Evolutionary conservation across 2,113 vertebrate species (phyloP), one percentile per base, ranked within the genome.

Genomic region (Zosterops borbonicus): DNA sequence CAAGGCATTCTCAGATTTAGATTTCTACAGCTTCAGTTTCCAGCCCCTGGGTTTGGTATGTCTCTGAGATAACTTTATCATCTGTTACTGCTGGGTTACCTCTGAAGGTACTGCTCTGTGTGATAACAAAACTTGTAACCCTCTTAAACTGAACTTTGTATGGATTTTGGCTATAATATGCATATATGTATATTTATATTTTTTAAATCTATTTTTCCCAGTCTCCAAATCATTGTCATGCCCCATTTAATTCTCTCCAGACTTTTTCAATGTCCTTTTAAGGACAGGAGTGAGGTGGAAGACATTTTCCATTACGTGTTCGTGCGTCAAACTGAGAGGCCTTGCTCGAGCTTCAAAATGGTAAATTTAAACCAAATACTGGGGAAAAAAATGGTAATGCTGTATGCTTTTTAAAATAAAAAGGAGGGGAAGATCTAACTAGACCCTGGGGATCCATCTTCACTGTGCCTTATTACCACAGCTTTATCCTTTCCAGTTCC

Each of bases 281-380:
- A 69, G 58, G 73, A 33, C 46, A 28, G 18, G 27, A 58, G 35
- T 35, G 55, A 87, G 39, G 37, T 5, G 1, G 50, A 42, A 90
- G 60, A 71, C 13, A 12, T 44, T 84, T 69, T 78, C 29, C 29
- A 28, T 87, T 73, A 15, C 3, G 1, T 37, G 13, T 29, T 28
- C 46, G 58, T 67, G 42, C 7, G 1, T 92, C 62, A 92, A 69
- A 63, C 78, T 37, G 41, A 58, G 59, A 80, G 55, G 58, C 46
- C 39, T 90, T 89, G 24, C 52, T 71, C 5, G 13, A 10, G 18
- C 60, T 92, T 78, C 1, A 0, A n/a, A 80, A 55, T 47, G 20
- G 41, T 81, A 74, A 87, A 91, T 88, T 87, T 59, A 93, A 95
- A 94, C 35, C 56, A 87, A 94, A 83, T 41, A 28, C 29, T 56